Percentiles rank a stretch among this genome's conserved stretches.
Conservation (phyloP, 2,113 vertebrate genomes). For the Saguinus midas region DNA sequence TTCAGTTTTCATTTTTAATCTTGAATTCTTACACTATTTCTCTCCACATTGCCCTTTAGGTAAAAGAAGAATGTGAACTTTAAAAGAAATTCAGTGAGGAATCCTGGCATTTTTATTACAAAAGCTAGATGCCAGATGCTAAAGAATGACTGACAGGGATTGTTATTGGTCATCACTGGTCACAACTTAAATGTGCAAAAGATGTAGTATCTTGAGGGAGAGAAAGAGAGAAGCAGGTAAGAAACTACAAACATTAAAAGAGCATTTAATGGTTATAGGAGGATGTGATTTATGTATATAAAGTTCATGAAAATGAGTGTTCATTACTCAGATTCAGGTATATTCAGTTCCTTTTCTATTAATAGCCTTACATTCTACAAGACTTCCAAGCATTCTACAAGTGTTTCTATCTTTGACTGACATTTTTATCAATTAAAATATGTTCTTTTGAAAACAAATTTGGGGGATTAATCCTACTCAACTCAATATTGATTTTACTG, state of each 20-base stretch:
- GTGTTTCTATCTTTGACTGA: background rate
- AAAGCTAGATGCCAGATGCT: constrained; percentile 60
- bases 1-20: constrained; percentile 44
- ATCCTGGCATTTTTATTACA: constrained; percentile 68
- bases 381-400: background rate
- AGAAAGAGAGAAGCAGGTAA: constrained; percentile 17
- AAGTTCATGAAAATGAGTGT: constrained; percentile 30
- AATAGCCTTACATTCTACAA: background rate
- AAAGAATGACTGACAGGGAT: constrained; percentile 73
- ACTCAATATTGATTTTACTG: background rate
- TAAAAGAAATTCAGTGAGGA: constrained; percentile 67
- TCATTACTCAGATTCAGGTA: constrained; percentile 16
- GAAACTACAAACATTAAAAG: constrained; percentile 32
- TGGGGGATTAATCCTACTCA: background rate
- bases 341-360: background rate
- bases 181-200: constrained; percentile 67
- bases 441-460: background rate
- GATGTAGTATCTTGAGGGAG: background rate
- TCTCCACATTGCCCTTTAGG: constrained; percentile 49
- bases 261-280: constrained; percentile 46
- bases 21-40: constrained; percentile 42
- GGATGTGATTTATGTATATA: constrained; percentile 64
- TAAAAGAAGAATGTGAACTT: constrained; percentile 72
- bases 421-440: background rate
- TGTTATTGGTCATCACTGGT: constrained; percentile 60